Evolutionary conservation across 1,140 invertebrate genomes (phyloP), one percentile per base, ranked within the genome.

Genomic region (Triops cancriformis): DNA sequence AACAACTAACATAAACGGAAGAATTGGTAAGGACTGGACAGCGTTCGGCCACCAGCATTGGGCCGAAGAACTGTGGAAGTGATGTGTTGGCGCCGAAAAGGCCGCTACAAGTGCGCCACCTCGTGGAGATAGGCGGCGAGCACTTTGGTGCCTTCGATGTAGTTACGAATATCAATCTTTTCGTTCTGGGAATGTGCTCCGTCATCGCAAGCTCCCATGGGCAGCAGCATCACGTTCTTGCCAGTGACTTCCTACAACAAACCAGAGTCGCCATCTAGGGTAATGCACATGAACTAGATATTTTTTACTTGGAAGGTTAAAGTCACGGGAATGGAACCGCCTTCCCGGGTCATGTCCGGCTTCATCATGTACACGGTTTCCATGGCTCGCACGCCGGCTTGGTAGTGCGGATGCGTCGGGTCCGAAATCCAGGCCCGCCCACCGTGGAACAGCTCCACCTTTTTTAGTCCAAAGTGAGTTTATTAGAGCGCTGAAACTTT

Each of bases 131-230:
- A 82, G 1, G 82, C 82, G 31, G 82, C 82, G 41, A 82, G 72
- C 10, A 82, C 76, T 78, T 82, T 82, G 37, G 81, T 82, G 80
- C 96, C 96, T 86, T 96, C 90, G 81, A 98, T 96, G 82, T 98
- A 98, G 86, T 98, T 98, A 75, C 88, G 87, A 77, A 93, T 86
- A 86, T 98, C 92, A 80, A 98, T 89, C 85, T 99, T 99, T 85
- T 99, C 97, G 87, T 98, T 98, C 85, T 98, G 97, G 1, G 96
- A 97, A 87, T 99, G 97, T 78, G 97, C 96, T 79, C 97, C 97
- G 87, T 99, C 97, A 85, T 98, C 97, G 78, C 91, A 91, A 80
- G 91, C 90, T 74, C 97, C 97, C 82, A 95, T 90, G 4, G 96
- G 96, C 74, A 99, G 87, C 42, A 99, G 86, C 79, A 98, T 87